Percentiles rank a stretch among this genome's conserved stretches.
Evolutionary conservation across 2,888 invertebrate genomes (phyloP).

Genomic region (Callyntrura guangdongensis): DNA sequence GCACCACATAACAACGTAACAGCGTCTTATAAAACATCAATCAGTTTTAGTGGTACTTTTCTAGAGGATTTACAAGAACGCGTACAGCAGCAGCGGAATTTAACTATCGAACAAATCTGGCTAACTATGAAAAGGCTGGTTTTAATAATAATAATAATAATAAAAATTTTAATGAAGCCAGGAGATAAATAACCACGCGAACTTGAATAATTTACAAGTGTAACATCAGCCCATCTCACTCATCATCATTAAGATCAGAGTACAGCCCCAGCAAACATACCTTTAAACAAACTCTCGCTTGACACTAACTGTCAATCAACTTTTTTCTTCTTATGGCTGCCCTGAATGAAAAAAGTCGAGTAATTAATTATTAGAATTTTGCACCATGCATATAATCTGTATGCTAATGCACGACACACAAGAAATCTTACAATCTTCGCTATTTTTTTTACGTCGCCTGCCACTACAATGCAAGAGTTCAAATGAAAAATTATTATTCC

Average conservation of each 20-base stretch:
- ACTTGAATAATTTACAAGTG: slow-evolving; percentile 59
- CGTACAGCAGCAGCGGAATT: neutral
- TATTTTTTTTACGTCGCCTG: neutral
- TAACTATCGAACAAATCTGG: slow-evolving; percentile 20
- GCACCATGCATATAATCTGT: neutral
- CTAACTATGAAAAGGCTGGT: slow-evolving; percentile 41
- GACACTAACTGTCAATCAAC: slow-evolving; percentile 65
- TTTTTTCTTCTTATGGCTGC: neutral
- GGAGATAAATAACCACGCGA: slow-evolving; percentile 61
- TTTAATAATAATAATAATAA: slow-evolving; percentile 18
- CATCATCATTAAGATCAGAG: neutral
- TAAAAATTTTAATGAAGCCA: slow-evolving; percentile 46
- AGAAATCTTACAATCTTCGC: neutral
- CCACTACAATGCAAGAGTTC: slow-evolving; percentile 18
- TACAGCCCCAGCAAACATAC: slow-evolving; percentile 34
- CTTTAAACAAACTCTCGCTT: neutral
- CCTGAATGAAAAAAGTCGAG: neutral
- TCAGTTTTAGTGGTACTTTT: slow-evolving; percentile 31
- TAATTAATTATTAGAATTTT: slow-evolving; percentile 60
- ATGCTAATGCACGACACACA: slow-evolving; percentile 9
- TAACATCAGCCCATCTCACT: neutral
- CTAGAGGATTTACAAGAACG: slow-evolving; percentile 27
- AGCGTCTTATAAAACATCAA: neutral
- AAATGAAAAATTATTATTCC: neutral
- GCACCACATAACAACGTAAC: slow-evolving; percentile 4